Evolutionary conservation across 2,797 vertebrate genomes (phyloP).

Genomic region (Centropyge bicolor): DNA sequence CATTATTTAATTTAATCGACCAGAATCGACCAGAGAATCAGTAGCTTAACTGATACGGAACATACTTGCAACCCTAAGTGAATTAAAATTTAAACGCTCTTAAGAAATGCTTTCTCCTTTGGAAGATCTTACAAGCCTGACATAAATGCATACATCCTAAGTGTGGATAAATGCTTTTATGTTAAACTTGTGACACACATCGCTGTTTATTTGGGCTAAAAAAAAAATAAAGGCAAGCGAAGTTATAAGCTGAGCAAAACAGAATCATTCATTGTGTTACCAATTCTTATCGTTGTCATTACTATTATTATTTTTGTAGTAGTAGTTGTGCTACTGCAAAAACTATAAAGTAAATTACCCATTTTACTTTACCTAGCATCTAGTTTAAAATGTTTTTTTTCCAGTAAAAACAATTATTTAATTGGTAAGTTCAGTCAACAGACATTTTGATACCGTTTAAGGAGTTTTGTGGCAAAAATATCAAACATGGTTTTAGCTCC

Average conservation of each 20-base stretch:
- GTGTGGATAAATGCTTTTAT: too few species aligned
- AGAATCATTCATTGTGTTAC: too few species aligned
- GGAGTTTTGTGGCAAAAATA: background rate
- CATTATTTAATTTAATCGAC: background rate
- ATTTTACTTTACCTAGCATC: background rate
- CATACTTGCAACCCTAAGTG: background rate
- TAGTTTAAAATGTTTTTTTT: background rate
- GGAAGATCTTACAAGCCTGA: background rate
- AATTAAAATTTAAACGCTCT: background rate
- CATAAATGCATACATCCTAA: background rate
- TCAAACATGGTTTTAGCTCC: background rate
- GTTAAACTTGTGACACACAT: background rate
- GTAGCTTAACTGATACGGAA: background rate
- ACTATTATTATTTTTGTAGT: too few species aligned
- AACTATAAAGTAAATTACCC: background rate
- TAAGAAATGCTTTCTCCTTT: background rate
- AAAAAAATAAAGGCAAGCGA: too few species aligned
- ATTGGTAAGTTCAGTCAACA: background rate
- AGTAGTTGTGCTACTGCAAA: too few species aligned
- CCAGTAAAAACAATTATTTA: background rate
- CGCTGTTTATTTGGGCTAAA: background rate
- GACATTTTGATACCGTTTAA: background rate
- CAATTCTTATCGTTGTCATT: too few species aligned
- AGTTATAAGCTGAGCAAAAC: too few species aligned
- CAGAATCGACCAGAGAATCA: background rate